Conservation (phyloP, 2,113 vertebrate genomes). For the Balaeniceps rex region DNA sequence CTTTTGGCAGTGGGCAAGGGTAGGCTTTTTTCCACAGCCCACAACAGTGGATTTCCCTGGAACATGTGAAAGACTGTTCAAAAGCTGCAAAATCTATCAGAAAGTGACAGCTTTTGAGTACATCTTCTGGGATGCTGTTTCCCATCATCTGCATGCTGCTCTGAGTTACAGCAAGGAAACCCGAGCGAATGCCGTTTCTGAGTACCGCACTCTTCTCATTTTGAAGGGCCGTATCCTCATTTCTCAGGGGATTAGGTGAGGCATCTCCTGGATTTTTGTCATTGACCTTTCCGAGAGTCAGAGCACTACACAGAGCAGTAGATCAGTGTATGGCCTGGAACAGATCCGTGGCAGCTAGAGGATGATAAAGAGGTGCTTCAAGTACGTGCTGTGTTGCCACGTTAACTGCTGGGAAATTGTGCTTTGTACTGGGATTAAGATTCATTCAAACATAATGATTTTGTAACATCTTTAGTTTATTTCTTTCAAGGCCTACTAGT, state of each 20-base stretch:
- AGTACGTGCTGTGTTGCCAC: fast-evolving
- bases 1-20: not conserved
- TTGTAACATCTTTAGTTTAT: not conserved
- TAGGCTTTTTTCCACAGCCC: not conserved
- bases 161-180: not conserved
- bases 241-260: not conserved
- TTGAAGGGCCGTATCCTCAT: not conserved
- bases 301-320: not conserved
- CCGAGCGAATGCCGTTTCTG: fast-evolving
- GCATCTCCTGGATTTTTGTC: not conserved
- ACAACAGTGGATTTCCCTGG: not conserved
- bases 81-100: not conserved
- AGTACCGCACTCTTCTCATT: not conserved
- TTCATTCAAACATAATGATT: not conserved
- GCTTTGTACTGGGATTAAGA: not conserved
- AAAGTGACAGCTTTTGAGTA: not conserved
- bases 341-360: not conserved
- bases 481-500: not conserved
- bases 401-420: not conserved
- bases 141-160: not conserved
- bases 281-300: not conserved
- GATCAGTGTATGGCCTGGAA: not conserved
- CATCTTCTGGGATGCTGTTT: not conserved
- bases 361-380: not conserved
- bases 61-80: not conserved